Conservation (phyloP, 2,113 vertebrate genomes). For the Grus americana region DNA sequence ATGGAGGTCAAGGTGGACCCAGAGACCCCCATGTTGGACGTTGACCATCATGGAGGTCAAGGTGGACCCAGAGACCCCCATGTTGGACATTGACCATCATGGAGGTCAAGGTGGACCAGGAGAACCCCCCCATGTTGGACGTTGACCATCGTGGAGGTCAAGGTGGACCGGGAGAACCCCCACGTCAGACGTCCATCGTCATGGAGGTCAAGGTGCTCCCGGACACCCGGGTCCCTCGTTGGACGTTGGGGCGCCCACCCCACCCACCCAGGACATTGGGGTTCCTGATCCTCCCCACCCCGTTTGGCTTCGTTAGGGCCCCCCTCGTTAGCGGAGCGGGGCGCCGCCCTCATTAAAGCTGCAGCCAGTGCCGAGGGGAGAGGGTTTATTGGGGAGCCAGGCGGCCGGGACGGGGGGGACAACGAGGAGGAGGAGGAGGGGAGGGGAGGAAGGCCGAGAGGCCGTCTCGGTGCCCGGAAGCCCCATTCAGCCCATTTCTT, state of each 20-base stretch:
- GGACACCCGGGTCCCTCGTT: neutral
- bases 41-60: neutral
- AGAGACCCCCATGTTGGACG: neutral
- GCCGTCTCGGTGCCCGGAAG: neutral
- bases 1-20: neutral
- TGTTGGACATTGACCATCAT: neutral
- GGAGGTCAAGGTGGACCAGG: neutral
- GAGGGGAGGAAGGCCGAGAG: neutral
- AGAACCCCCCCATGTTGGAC: neutral
- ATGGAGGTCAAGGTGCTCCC: neutral
- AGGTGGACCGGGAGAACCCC: no score
- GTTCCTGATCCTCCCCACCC: neutral
- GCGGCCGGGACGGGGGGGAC: neutral
- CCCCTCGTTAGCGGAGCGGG: neutral
- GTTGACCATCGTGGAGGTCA: rapidly evolving
- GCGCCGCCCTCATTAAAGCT: neutral
- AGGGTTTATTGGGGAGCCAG: neutral
- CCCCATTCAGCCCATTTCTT: neutral
- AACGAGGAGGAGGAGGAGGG: neutral
- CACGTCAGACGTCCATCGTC: neutral
- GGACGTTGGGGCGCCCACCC: neutral
- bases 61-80: neutral
- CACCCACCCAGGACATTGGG: neutral
- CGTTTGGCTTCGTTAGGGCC: neutral
- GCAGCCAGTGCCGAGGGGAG: neutral